Base-by-base conservation (phyloP, 2,888 invertebrate species). In the Metalampra italica region DNA sequence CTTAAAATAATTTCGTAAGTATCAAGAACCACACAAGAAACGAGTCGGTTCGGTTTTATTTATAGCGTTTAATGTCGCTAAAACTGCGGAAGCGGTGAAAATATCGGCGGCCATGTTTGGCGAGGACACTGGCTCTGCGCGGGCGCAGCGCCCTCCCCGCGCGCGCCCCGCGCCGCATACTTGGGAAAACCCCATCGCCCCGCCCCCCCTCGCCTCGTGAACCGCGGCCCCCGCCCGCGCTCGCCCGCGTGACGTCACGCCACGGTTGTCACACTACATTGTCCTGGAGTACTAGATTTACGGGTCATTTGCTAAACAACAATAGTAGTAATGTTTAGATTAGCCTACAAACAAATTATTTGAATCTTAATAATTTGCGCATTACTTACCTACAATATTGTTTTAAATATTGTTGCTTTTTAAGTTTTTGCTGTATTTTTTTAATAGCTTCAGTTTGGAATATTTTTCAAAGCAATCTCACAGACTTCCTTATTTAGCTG, bases 121-220 rank as follows among this genome's bases (percentile, higher is more conserved):
- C 62, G 70, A 67, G 78, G 68, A 62, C 67, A 5, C 22, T 22
- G 5, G 22, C 22, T 2, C 22, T 2, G 22, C 22, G 22, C 22
- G 5, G 22, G 22, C 22, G 22, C 22, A 22, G 22, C n/a, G n/a
- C 51, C 32, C 49, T 55, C 57, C 53, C 58, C 64, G 69, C 66
- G 5, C 4, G 8, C 67, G 68, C 62, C 74, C 72, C 66, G 60
- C 68, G 66, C 56, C 46, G 49, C 46, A 86, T 82, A 61, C 71
- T 69, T 88, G 85, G 90, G 89, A 89, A 90, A 90, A 88, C 87
- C 89, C 89, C 78, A 82, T 57, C 63, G 55, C 54, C 56, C 49
- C 57, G 45, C 61, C 47, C 52, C 51, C n/a, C 22, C 22, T 53
- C 51, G 47, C 50, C 48, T 57, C 58, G 57, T 2, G 3, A 22